These are phyloP conservation scores for Apotomis turbidana DNA, from an alignment of 2,888 invertebrate species.

Conservation along the genomic window DNA sequence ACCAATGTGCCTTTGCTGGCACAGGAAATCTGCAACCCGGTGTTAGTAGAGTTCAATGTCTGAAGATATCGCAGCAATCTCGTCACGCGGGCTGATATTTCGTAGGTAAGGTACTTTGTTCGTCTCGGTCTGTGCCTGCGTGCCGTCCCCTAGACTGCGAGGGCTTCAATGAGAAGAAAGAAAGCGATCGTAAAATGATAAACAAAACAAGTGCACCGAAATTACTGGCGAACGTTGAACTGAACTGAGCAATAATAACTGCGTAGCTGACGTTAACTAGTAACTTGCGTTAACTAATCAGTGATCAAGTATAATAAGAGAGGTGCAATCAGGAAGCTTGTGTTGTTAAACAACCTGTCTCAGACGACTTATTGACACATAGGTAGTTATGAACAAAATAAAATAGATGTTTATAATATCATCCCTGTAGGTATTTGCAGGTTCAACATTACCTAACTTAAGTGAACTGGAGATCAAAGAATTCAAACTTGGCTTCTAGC, in stretches of 20 bases:
- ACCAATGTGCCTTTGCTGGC: conserved; percentile 15
- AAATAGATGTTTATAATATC: too few relatives aligned
- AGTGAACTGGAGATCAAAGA: neutral
- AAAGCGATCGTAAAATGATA: conserved; percentile 25
- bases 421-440: too few relatives aligned
- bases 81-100: conserved; percentile 53
- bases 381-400: too few relatives aligned
- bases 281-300: too few relatives aligned
- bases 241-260: neutral
- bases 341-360: too few relatives aligned
- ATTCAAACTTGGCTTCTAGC: conserved; percentile 7
- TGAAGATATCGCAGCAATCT: conserved; percentile 61
- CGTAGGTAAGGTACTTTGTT: conserved; percentile 40
- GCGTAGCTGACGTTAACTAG: neutral
- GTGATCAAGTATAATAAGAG: too few relatives aligned
- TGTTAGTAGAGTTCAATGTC: conserved; percentile 65
- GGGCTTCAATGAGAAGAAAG: conserved; percentile 23
- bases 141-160: conserved; percentile 26
- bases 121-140: conserved; percentile 43
- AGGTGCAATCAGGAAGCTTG: too few relatives aligned
- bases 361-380: too few relatives aligned
- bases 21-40: conserved; percentile 43
- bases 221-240: neutral
- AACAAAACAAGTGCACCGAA: conserved; percentile 10
- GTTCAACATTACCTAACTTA: neutral